Percentiles rank a stretch among this genome's conserved stretches.
These are phyloP conservation scores for Hydrozoanthus gracilis DNA, from an alignment of 92 coral and sea anemone species.

Conservation along the genomic window DNA sequence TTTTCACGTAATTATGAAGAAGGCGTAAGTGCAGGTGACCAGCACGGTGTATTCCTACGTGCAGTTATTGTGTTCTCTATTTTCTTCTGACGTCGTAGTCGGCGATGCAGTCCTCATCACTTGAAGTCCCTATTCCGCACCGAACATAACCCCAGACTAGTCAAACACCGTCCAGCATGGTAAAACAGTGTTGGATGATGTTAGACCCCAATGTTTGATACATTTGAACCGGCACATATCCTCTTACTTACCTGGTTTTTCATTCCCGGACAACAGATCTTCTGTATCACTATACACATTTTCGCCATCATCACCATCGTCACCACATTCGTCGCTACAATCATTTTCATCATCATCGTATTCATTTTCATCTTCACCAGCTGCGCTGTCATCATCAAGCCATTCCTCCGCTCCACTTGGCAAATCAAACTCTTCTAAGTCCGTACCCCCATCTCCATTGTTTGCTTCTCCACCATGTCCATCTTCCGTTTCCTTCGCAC, in stretches of 20 bases:
- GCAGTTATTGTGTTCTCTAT: too few relatives aligned
- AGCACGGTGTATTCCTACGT: too few relatives aligned
- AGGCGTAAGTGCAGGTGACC: too few relatives aligned
- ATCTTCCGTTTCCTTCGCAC: background rate
- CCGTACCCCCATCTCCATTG: conserved; percentile 37
- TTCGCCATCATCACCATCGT: conserved; percentile 2
- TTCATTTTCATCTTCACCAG: conserved; percentile 23
- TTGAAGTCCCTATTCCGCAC: too few relatives aligned
- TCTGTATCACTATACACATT: background rate
- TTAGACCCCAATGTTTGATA: too few relatives aligned
- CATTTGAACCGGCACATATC: too few relatives aligned
- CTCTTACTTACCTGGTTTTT: background rate
- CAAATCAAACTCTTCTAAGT: conserved; percentile 25
- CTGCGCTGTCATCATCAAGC: conserved; percentile 6
- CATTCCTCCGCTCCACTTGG: conserved; percentile 39
- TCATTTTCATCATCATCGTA: background rate
- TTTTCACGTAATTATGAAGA: too few relatives aligned
- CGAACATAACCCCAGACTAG: too few relatives aligned
- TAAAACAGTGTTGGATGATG: background rate
- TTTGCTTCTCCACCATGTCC: background rate
- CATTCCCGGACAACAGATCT: background rate
- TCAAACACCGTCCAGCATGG: background rate
- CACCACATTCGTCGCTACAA: background rate
- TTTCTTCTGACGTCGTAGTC: too few relatives aligned
- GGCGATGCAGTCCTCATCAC: too few relatives aligned